Evolutionary conservation across 2,888 invertebrate species (phyloP), one percentile per base, ranked within the genome.

Genomic region (Drosophila atroscutellata): DNA sequence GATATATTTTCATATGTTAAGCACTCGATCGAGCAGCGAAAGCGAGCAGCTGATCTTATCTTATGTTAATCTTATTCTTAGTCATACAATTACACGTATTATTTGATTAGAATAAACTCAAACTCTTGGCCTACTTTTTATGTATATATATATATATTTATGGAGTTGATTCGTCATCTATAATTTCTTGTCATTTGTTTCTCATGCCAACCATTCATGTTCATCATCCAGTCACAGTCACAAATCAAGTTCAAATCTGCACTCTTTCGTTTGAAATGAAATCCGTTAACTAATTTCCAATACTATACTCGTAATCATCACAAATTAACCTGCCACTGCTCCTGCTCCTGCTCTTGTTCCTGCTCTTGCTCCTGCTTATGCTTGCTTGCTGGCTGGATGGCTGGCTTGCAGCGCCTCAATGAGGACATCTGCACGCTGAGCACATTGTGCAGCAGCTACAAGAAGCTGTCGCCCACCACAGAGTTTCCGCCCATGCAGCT

Each of bases 361-460:
- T 42, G 30, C 56, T 26, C 15, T 26, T 47, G 36, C 56, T 45
- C 20, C 52, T 62, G 56, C 47, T 66, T 56, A 11, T 56, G 56
- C 32, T 45, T 36, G 58, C 36, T 32, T 55, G 45, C 28, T 8
- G 20, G 13, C 30, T 47, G 72, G 45, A 20, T 34, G 56, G 47
- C 20, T 6, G 37, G 13, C 32, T 49, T 69, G 72, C 88, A 94
- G 94, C 94, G 94, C 86, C 91, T 94, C 63, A 94, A 94, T 85
- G 94, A 94, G 91, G 94, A 95, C 82, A 94, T 94, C 75, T 94
- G 94, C 83, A 94, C 94, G 81, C 91, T 95, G 83, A 94, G 94
- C 74, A 94, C 94, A 3, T 92, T 94, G 56, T 93, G 94, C 83
- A 93, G 94, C 69, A 91, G 91, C 75, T 91, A 91, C 70, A 91